Base-by-base conservation (phyloP, 1,140 invertebrate genomes). In the Oncopodura yosiiana region DNA sequence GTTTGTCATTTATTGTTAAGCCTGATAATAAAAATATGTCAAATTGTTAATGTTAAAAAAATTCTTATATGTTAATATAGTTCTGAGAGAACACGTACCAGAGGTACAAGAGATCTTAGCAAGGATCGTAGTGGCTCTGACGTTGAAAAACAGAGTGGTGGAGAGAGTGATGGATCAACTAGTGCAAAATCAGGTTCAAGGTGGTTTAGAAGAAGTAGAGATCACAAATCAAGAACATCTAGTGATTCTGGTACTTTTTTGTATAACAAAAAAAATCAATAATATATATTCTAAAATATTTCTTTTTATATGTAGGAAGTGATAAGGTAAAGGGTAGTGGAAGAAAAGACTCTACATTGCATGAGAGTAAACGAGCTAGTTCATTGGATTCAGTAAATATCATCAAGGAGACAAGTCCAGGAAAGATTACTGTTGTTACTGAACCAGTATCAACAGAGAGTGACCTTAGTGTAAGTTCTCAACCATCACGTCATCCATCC, bases 1-100 rank as follows among this genome's bases (percentile, higher is more conserved):
- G n/a, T 26, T 41, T 19, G 53, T 56, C 34, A 30, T 51, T 49
- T 42, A 29, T 61, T 14, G 9, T 65, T 66, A 9, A 53, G 69
- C 68, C 44, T 65, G 70, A 56, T 67, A 69, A 48, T 70, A 73
- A 49, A 30, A 34, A 38, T 32, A 37, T 16, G 12, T 9, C 14
- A 32, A 14, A 3, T 24, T 24, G 14, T 26, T 24, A 8, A n/a
- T 14, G 2, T 3, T 2, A 14, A 3, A 18, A 11, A 30, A 12
- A 29, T 16, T 6, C 19, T 32, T 30, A n/a, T n/a, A 14, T 45
- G n/a, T 19, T 19, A 16, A 12, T 21, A 19, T 32, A 46, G 44
- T 16, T 27, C 16, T 11, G 44, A 46, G 27, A 30, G 44, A 32
- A 46, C 44, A 5, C 39, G 50, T 11, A 29, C 27, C 29, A 18